These are phyloP conservation scores for Naso thynnoides DNA, from an alignment of 2,797 vertebrate species.

Conservation along the genomic window DNA sequence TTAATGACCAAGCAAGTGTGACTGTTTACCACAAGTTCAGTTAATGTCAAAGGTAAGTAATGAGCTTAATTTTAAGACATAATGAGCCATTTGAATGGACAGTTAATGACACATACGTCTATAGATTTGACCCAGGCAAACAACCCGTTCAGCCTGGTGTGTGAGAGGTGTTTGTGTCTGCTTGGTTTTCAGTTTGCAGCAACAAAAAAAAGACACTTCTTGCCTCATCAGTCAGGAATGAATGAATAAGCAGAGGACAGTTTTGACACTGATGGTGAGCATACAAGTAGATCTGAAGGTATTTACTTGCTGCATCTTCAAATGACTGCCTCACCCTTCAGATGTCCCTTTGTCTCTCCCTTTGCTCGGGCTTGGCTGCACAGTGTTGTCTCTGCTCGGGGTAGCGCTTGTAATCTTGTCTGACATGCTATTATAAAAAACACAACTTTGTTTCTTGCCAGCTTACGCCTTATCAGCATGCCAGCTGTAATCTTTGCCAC, in stretches of 20 bases:
- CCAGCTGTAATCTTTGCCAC: slow-evolving; percentile 55
- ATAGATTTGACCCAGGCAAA: slow-evolving; percentile 20
- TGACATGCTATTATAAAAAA: slow-evolving; percentile 53
- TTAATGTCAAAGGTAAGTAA: neutral
- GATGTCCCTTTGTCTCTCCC: slow-evolving; percentile 22
- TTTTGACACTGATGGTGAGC: slow-evolving; percentile 5
- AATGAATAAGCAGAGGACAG: slow-evolving; percentile 2
- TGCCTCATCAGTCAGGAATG: slow-evolving; percentile 19
- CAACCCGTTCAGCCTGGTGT: slow-evolving; percentile 8
- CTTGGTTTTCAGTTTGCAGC: slow-evolving; percentile 11
- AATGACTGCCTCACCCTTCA: neutral
- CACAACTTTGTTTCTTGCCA: slow-evolving; percentile 54
- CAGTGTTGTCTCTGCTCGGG: slow-evolving; percentile 19
- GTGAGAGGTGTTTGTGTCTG: slow-evolving; percentile 2
- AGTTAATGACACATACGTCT: slow-evolving; percentile 13
- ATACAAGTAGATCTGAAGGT: slow-evolving; percentile 7
- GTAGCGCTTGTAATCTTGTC: slow-evolving; percentile 36
- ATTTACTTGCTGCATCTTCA: slow-evolving; percentile 10
- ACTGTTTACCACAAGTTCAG: slow-evolving; percentile 6
- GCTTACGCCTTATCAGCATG: slow-evolving; percentile 31
- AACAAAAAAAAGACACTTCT: slow-evolving; percentile 18
- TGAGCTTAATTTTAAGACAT: slow-evolving; percentile 12
- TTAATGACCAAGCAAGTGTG: neutral
- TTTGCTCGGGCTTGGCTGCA: slow-evolving; percentile 6
- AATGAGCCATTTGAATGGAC: slow-evolving; percentile 32